A percentile compares a stretch with the other conserved stretches of the same genome.
Conservation (phyloP, 1,140 invertebrate genomes). For the Calosoma granatense region DNA sequence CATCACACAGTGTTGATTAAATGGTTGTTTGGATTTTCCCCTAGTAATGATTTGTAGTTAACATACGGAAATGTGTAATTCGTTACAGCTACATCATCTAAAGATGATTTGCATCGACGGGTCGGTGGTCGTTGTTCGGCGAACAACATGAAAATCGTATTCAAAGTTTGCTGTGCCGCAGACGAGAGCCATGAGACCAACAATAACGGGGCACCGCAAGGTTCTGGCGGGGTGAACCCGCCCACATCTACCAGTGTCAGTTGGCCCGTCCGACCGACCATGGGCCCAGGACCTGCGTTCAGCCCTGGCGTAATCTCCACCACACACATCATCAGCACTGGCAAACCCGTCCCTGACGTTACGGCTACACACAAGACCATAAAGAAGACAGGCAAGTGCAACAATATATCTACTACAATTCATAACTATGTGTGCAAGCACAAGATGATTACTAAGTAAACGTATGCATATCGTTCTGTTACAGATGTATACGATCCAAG, state of each 20-base stretch:
- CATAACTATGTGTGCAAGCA: not conserved
- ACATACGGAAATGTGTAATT: too few relatives aligned
- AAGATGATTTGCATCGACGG: slow-evolving; percentile 77
- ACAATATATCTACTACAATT: not conserved
- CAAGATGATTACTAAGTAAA: not conserved
- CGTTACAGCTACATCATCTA: slow-evolving; percentile 68
- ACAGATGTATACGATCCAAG: not conserved
- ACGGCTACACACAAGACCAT: not conserved
- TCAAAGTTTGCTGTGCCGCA: slow-evolving; percentile 81
- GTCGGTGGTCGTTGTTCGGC: slow-evolving; percentile 80
- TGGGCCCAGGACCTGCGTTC: not conserved
- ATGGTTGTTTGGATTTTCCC: too few relatives aligned
- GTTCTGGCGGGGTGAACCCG: too few relatives aligned
- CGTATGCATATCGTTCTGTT: not conserved
- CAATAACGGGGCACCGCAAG: slow-evolving; percentile 37
- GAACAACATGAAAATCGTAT: slow-evolving; percentile 91
- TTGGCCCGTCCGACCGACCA: not conserved
- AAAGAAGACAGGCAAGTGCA: not conserved
- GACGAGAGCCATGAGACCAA: slow-evolving; percentile 41
- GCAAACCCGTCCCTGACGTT: not conserved
- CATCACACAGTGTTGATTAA: too few relatives aligned
- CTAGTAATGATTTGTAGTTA: too few relatives aligned
- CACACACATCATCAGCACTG: not conserved
- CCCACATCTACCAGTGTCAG: not conserved
- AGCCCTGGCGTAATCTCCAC: not conserved